phyloP scores from a whole-genome alignment of 2,797 vertebrate genomes.

The Pteropus rufus region DNA sequence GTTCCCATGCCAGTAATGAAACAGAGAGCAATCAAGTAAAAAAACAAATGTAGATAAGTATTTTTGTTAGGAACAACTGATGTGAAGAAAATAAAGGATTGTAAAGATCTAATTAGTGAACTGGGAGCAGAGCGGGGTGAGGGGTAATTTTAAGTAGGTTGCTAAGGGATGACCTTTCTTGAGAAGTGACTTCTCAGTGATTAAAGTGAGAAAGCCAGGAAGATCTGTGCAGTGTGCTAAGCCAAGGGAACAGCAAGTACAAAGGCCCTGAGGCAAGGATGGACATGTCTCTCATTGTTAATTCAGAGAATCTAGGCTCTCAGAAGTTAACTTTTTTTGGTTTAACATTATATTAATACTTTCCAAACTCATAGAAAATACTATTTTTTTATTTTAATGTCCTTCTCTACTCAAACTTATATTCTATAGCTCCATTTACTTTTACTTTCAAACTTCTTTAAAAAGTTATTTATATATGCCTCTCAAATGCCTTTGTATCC shows the following conservation, averaged over 20 bases:
- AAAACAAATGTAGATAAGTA: not conserved
- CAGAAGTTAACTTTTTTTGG: not conserved
- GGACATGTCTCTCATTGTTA: fast-evolving
- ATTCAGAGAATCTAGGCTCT: not conserved
- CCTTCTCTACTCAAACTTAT: not conserved
- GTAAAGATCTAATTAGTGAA: not conserved
- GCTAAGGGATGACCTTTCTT: not conserved
- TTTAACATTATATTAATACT: not conserved
- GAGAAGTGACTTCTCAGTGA: not conserved
- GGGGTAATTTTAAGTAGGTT: not conserved
- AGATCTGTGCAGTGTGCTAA: not conserved
- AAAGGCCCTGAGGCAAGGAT: not conserved
- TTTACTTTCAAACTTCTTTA: not conserved
- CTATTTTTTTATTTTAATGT: not conserved
- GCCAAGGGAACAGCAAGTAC: not conserved
- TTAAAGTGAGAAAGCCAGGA: not conserved
- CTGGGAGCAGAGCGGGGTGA: not conserved
- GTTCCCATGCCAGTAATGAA: not conserved
- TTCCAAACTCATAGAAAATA: not conserved
- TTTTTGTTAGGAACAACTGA: not conserved
- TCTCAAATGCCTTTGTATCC: not conserved
- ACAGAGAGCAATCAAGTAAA: not conserved
- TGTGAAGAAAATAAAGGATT: not conserved
- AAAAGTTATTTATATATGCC: not conserved
- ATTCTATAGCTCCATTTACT: not conserved